Conservation (phyloP, 2,888 invertebrate species). For the Diloba caeruleocephala region DNA sequence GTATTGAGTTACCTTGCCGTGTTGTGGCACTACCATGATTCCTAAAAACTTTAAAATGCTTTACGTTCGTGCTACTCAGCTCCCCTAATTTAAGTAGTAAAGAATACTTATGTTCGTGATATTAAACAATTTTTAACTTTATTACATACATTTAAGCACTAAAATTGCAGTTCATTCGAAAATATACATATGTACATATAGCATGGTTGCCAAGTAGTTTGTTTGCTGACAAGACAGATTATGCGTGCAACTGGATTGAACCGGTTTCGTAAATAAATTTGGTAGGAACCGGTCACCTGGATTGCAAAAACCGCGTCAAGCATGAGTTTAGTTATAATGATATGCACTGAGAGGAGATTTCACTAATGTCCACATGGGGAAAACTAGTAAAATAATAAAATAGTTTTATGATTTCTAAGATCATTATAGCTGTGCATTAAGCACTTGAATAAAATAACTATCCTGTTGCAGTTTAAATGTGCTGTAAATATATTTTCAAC, state of each 20-base stretch:
- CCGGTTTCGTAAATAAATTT: slow-evolving; percentile 52
- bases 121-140: slow-evolving; percentile 22
- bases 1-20: slow-evolving; percentile 13
- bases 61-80: slow-evolving; percentile 32
- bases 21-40: slow-evolving; percentile 22
- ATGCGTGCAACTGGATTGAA: slow-evolving; percentile 52
- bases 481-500: slow-evolving; percentile 7
- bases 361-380: too few species aligned
- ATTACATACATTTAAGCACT: neutral
- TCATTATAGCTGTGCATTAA: neutral
- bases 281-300: slow-evolving; percentile 42
- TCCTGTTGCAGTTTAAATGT: neutral
- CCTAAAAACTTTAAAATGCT: slow-evolving; percentile 26
- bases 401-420: too few species aligned
- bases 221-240: slow-evolving; percentile 46
- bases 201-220: slow-evolving; percentile 16
- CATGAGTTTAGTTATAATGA: slow-evolving; percentile 1
- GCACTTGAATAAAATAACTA: neutral
- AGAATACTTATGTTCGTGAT: slow-evolving; percentile 4
- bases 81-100: slow-evolving; percentile 44
- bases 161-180: slow-evolving; percentile 10
- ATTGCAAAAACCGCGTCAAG: slow-evolving; percentile 31
- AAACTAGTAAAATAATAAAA: too few species aligned
- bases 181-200: slow-evolving; percentile 5
- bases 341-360: slow-evolving; percentile 1